A percentile compares a stretch with the other conserved stretches of the same genome.
Evolutionary conservation across 1,140 invertebrate genomes (phyloP).

Genomic region (Aradophagus sp.): DNA sequence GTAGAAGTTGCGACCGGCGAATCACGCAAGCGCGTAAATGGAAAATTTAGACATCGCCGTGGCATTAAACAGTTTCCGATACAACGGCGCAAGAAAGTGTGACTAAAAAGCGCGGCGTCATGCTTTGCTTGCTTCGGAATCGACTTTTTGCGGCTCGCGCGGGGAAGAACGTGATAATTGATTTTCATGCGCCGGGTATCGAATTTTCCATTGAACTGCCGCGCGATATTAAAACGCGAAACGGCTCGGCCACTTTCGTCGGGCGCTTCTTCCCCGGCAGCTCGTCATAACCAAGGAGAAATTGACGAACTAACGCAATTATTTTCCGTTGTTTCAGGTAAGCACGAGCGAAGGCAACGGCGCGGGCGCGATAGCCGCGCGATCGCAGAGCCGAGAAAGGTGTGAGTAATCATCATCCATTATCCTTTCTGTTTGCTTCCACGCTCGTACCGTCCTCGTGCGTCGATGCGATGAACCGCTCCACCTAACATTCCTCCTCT

Average conservation of each 20-base stretch:
- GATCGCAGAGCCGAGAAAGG: conserved; percentile 57
- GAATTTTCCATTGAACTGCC: conserved; percentile 31
- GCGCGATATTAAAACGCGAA: conserved; percentile 30
- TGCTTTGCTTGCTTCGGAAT: conserved; percentile 24
- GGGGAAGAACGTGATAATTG: conserved; percentile 37
- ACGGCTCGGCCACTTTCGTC: conserved; percentile 27
- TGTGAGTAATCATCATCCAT: conserved; percentile 69
- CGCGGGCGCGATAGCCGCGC: conserved; percentile 24
- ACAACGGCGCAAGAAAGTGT: conserved; percentile 14
- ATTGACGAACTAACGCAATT: conserved; percentile 64
- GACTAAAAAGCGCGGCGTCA: conserved; percentile 37
- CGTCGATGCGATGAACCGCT: conserved; percentile 28
- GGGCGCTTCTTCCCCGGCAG: conserved; percentile 12
- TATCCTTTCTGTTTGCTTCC: conserved; percentile 67
- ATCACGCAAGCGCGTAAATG: too few relatives aligned
- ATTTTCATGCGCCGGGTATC: conserved; percentile 31
- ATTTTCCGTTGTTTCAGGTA: conserved; percentile 71
- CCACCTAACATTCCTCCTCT: conserved; percentile 31
- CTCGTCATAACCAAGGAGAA: conserved; percentile 32
- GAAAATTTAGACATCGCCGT: too few relatives aligned
- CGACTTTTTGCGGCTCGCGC: conserved; percentile 23
- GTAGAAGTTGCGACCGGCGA: too few relatives aligned
- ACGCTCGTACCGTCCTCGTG: conserved; percentile 52
- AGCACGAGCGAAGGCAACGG: conserved; percentile 42
- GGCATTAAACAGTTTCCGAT: too few relatives aligned